Evolutionary conservation across 2,888 invertebrate genomes (phyloP).

Genomic region (Pemphredon lugubris): DNA sequence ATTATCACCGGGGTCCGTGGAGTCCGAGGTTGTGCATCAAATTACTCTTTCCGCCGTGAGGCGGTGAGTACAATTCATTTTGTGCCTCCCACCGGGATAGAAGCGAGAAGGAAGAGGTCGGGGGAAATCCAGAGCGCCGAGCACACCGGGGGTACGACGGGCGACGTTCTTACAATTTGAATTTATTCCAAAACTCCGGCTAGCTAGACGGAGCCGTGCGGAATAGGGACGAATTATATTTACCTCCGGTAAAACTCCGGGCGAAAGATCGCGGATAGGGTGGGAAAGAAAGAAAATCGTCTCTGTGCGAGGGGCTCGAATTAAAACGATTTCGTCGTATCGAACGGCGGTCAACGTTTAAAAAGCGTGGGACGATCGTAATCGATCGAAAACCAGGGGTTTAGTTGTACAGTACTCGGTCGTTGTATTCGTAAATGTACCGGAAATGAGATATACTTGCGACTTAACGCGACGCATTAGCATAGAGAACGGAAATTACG

Average conservation of each 20-base stretch:
- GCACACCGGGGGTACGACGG: conserved; percentile 8
- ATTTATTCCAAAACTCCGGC: conserved; percentile 52
- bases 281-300: background rate
- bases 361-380: too few relatives aligned
- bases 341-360: too few relatives aligned
- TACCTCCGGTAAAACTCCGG: background rate
- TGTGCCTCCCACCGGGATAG: conserved; percentile 32
- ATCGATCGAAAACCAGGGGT: too few relatives aligned
- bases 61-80: conserved; percentile 48
- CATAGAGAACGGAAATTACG: too few relatives aligned
- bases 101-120: conserved; percentile 12
- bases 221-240: background rate
- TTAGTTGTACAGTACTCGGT: too few relatives aligned
- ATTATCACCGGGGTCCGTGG: conserved; percentile 54
- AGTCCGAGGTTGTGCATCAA: conserved; percentile 61
- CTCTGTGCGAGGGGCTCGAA: too few relatives aligned
- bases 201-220: background rate
- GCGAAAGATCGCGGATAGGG: background rate
- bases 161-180: conserved; percentile 47
- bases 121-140: conserved; percentile 4
- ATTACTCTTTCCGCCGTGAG: conserved; percentile 57
- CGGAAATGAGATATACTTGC: too few relatives aligned
- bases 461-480: too few relatives aligned
- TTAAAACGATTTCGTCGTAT: too few relatives aligned
- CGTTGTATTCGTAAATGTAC: too few relatives aligned